phyloP scores from a whole-genome alignment of 2,888 invertebrate species.

The Leptopterna dolabrata region DNA sequence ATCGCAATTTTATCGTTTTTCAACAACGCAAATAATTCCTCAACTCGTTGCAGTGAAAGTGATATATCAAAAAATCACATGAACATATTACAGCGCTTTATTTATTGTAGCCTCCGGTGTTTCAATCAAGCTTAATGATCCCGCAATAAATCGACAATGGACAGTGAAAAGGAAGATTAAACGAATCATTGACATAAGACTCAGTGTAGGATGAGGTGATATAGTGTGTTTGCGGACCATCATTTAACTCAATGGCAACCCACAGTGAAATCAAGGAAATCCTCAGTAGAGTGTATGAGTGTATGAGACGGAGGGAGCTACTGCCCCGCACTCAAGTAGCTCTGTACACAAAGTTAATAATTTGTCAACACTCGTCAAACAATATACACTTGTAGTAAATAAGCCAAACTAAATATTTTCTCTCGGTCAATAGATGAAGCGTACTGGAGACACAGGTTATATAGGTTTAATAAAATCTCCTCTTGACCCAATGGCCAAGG shows the following conservation, averaged over 20 bases:
- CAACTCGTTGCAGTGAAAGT: too few species aligned
- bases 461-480: constrained; percentile 22
- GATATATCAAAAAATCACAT: too few species aligned
- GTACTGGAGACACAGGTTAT: constrained; percentile 1
- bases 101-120: not conserved
- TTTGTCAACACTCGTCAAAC: constrained; percentile 55
- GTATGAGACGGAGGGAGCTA: not conserved
- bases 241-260: constrained; percentile 27
- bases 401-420: constrained; percentile 50
- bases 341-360: constrained; percentile 52
- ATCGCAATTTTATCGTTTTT: too few species aligned
- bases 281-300: not conserved
- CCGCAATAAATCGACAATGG: not conserved
- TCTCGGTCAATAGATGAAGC: constrained; percentile 41
- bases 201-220: not conserved
- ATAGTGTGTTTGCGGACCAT: constrained; percentile 5
- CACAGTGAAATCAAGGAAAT: constrained; percentile 8
- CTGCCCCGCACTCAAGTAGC: constrained; percentile 44
- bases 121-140: not conserved
- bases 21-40: too few species aligned
- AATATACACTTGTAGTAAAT: constrained; percentile 51
- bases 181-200: not conserved
- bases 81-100: too few species aligned
- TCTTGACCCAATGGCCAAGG: not conserved
- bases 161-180: constrained; percentile 1